A percentile compares a stretch with the other conserved stretches of the same genome.
phyloP scores from a whole-genome alignment of 2,113 vertebrate species.

The Dipodomys stephensi region DNA sequence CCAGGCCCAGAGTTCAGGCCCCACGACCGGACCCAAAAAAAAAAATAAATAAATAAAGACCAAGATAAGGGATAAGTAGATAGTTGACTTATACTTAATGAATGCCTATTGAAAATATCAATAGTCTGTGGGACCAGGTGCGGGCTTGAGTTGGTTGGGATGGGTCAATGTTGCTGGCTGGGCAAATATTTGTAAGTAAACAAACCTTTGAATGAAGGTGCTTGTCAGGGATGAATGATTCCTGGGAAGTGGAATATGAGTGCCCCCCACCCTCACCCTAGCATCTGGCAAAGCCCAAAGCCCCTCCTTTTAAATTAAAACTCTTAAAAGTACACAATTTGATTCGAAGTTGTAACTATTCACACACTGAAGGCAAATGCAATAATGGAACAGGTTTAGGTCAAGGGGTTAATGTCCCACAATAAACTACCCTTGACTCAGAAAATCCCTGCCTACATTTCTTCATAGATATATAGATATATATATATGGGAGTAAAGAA shows the following conservation, averaged over 20 bases:
- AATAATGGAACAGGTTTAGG: conserved; percentile 28
- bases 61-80: neutral
- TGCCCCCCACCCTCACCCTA: conserved; percentile 50
- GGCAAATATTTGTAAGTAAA: conserved; percentile 73
- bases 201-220: neutral
- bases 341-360: neutral
- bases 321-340: conserved; percentile 68
- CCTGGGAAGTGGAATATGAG: neutral
- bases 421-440: conserved; percentile 59
- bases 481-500: conserved; percentile 56
- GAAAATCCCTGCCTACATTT: neutral
- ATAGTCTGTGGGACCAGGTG: neutral
- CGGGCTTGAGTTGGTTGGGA: neutral
- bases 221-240: conserved; percentile 42
- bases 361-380: neutral
- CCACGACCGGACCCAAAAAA: too few relatives aligned
- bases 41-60: too few relatives aligned
- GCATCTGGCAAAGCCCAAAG: conserved; percentile 55
- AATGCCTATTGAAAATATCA: neutral
- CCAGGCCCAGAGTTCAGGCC: too few relatives aligned
- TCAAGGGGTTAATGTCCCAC: conserved; percentile 44
- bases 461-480: conserved; percentile 52
- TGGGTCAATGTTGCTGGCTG: neutral
- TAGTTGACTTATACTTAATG: neutral
- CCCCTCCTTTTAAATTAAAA: conserved; percentile 18